These are phyloP conservation scores for Heliconius charithonia DNA, from an alignment of 2,888 invertebrate species.

Conservation along the genomic window DNA sequence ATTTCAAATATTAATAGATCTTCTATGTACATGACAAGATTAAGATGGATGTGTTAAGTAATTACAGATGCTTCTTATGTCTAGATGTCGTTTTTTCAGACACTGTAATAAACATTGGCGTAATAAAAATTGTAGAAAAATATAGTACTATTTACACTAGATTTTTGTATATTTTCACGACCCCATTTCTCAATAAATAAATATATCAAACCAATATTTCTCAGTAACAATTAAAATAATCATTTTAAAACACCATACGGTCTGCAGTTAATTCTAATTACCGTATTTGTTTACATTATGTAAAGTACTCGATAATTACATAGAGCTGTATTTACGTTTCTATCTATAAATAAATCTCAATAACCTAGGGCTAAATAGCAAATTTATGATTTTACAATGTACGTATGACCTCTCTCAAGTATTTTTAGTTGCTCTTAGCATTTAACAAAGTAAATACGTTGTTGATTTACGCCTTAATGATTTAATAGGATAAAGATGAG, in stretches of 20 bases:
- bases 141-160: not conserved
- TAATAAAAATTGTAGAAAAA: not conserved
- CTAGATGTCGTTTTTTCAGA: not conserved
- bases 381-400: conserved; percentile 35
- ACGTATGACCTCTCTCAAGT: conserved; percentile 34
- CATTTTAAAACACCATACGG: not conserved
- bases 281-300: conserved; percentile 29
- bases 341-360: conserved; percentile 34
- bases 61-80: conserved; percentile 17
- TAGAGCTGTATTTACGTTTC: conserved; percentile 21
- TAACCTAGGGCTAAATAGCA: conserved; percentile 32
- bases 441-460: conserved; percentile 16
- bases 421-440: conserved; percentile 31
- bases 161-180: not conserved
- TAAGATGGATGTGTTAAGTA: conserved; percentile 28
- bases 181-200: not conserved
- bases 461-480: conserved; percentile 29
- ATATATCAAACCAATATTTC: not conserved
- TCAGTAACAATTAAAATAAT: not conserved
- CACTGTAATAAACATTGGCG: not conserved
- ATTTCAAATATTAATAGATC: conserved; percentile 39
- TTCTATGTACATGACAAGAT: conserved; percentile 20
- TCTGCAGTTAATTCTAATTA: not conserved
- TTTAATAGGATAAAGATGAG: conserved; percentile 30
- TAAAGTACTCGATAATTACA: conserved; percentile 23